Conservation (phyloP, 2,113 vertebrate species). For the Ivindomyrus marchei region DNA sequence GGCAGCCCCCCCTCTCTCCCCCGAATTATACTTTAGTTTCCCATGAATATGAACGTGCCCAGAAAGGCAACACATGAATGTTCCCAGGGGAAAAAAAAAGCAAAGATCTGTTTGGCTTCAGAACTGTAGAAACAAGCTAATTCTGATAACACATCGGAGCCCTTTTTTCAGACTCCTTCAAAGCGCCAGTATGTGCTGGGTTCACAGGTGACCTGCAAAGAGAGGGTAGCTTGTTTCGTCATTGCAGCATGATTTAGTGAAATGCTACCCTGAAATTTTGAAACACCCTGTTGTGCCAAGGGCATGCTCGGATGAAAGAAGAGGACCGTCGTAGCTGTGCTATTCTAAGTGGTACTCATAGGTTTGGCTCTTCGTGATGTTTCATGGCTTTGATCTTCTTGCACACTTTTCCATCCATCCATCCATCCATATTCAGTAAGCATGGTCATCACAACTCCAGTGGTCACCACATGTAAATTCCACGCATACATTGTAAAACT, state of each 20-base stretch:
- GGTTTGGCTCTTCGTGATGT: neutral
- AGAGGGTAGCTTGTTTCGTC: neutral
- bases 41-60: constrained; percentile 1
- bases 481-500: neutral
- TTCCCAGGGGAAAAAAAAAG: neutral
- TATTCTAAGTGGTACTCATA: neutral
- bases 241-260: neutral
- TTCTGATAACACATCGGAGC: neutral
- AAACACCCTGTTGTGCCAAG: neutral
- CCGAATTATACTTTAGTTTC: neutral
- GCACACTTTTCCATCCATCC: neutral
- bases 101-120: neutral
- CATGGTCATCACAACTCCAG: neutral
- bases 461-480: neutral
- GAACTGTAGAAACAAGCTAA: neutral
- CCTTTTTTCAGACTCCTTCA: neutral
- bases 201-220: neutral
- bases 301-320: neutral
- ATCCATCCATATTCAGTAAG: neutral
- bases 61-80: neutral
- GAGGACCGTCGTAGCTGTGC: neutral
- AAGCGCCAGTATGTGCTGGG: neutral
- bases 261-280: neutral
- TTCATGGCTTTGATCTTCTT: neutral
- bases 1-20: neutral